Evolutionary conservation across 2,113 vertebrate genomes (phyloP).

Genomic region (Gadus chalcogrammus): DNA sequence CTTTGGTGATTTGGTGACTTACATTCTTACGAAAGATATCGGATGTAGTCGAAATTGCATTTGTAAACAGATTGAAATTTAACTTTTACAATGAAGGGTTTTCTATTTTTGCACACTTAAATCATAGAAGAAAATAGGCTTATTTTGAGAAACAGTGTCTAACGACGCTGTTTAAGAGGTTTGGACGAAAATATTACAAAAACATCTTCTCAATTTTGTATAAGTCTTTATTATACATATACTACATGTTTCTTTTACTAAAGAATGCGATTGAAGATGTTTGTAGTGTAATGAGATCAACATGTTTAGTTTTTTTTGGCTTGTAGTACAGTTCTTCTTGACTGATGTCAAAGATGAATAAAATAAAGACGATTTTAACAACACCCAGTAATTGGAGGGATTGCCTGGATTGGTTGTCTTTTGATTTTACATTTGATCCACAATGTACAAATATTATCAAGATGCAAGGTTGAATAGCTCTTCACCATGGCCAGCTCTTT

Average conservation of each 20-base stretch:
- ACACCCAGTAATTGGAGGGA: constrained; percentile 23
- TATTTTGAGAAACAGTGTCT: neutral
- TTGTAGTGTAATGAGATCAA: constrained; percentile 52
- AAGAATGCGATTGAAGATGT: constrained; percentile 60
- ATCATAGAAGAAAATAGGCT: neutral
- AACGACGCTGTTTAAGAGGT: no score
- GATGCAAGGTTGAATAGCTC: constrained; percentile 37
- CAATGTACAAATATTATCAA: constrained; percentile 26
- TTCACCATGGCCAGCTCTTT: constrained; percentile 23
- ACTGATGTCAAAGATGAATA: constrained; percentile 25
- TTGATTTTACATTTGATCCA: constrained; percentile 8
- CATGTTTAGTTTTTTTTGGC: constrained; percentile 59
- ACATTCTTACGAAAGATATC: neutral
- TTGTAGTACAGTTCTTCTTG: constrained; percentile 49
- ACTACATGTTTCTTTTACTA: constrained; percentile 61
- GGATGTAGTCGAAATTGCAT: neutral
- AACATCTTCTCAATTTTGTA: constrained; percentile 49
- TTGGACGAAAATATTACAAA: neutral
- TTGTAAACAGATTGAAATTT: neutral
- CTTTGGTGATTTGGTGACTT: neutral
- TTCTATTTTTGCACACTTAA: neutral
- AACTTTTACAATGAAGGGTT: neutral
- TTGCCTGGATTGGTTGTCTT: constrained; percentile 13
- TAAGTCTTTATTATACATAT: constrained; percentile 74
- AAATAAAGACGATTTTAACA: constrained; percentile 13